A percentile compares a stretch with the other conserved stretches of the same genome.
These are phyloP conservation scores for Zaprionus africanus DNA, from an alignment of 1,140 invertebrate species.

Conservation along the genomic window DNA sequence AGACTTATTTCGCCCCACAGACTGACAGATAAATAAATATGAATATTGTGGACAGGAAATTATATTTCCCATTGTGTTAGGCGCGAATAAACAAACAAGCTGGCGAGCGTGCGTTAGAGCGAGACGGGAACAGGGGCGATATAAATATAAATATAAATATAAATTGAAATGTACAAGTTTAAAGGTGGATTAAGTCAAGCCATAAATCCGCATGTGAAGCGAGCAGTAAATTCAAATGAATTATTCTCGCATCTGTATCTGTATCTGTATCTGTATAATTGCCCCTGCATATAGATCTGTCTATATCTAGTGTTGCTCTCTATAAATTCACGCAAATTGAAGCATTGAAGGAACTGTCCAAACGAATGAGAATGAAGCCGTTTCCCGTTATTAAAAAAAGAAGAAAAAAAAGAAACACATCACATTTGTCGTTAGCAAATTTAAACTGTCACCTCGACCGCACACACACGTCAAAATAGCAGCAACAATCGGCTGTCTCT, in stretches of 20 bases:
- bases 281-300: background rate
- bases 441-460: conserved; percentile 38
- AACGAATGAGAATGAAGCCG: background rate
- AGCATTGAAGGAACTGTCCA: conserved; percentile 1
- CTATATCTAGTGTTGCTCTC: background rate
- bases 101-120: background rate
- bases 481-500: conserved; percentile 14
- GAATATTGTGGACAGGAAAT: conserved; percentile 67
- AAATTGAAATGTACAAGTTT: conserved; percentile 73
- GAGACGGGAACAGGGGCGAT: conserved; percentile 5
- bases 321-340: conserved; percentile 26
- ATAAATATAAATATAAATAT: conserved; percentile 52
- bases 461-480: conserved; percentile 20
- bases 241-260: conserved; percentile 22
- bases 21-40: conserved; percentile 65
- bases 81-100: background rate
- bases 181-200: conserved; percentile 78
- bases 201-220: conserved; percentile 60
- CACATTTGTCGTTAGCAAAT: conserved; percentile 9
- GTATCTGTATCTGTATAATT: conserved; percentile 8
- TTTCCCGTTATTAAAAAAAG: conserved; percentile 1
- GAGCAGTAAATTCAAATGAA: conserved; percentile 64
- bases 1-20: conserved; percentile 54
- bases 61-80: conserved; percentile 61
- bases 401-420: background rate